Evolutionary conservation across 2,888 invertebrate species (phyloP), one percentile per base, ranked within the genome.

Genomic region (Machimus atricapillus): DNA sequence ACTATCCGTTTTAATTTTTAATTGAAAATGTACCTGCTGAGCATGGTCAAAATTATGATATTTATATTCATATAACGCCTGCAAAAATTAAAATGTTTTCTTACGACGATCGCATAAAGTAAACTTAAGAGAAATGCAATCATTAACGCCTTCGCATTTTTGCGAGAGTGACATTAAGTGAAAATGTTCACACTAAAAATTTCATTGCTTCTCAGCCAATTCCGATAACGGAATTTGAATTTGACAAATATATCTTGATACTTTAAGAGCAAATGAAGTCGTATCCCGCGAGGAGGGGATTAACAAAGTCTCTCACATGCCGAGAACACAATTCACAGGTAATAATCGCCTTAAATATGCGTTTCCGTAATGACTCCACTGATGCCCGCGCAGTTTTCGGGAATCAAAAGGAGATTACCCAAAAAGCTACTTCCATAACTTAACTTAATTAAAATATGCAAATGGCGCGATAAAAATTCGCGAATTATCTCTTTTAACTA

Each of bases 381-480:
- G n/a, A 27, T 74, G 43, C 27, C 31, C 27, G 85, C 43, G 14
- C 85, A n/a, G 19, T 31, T n/a, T n/a, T 12, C n/a, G 37, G 19
- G 52, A 43, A 73, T 73, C 87, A 76, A 85, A 85, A 82, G 85
- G 66, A 86, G 81, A 40, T 37, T 37, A 8, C 73, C 85, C 43
- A 82, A 85, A n/a, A 34, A 85, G 86, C 77, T 77, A 86, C 88
- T 81, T 82, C 85, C 88, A 87, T 87, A 87, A 88, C 82, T 87
- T 88, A 87, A 73, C 87, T 88, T 88, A 88, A 88, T 88, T 88
- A 87, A 87, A 87, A 88, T 88, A 88, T 88, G 88, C 87, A 88
- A 87, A 88, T 88, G 58, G 77, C 16, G 37, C 40, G 58, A 86
- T 86, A 78, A 78, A 78, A 86, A 58, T 86, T 78, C 78, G 40